These are phyloP conservation scores for Gobionotothen gibberifrons DNA, from an alignment of 2,797 vertebrate species.

Conservation along the genomic window DNA sequence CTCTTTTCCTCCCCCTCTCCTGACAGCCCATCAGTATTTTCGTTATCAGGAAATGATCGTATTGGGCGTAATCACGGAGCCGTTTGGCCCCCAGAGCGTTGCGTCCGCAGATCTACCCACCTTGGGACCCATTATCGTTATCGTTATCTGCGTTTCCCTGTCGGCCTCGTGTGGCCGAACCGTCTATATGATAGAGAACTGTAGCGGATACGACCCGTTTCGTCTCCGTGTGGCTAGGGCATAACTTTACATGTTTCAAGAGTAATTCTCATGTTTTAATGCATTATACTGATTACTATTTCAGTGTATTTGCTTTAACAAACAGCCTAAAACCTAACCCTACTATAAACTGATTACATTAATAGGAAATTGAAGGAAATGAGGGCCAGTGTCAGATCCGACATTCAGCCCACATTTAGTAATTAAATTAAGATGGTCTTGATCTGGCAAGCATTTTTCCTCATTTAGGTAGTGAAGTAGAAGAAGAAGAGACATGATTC, in stretches of 20 bases:
- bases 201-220: neutral
- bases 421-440: neutral
- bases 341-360: neutral
- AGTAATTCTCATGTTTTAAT: slow-evolving; percentile 7
- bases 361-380: neutral
- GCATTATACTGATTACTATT: neutral
- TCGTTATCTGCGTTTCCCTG: no score
- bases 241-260: neutral
- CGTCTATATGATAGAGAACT: no score
- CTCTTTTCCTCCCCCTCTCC: no score
- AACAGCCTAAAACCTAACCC: neutral
- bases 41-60: no score
- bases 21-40: no score
- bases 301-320: neutral
- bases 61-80: no score
- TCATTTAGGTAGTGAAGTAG: slow-evolving; percentile 4
- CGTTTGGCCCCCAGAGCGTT: no score
- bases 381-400: neutral
- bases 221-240: no score
- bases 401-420: slow-evolving; percentile 9
- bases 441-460: neutral
- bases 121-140: no score
- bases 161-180: no score
- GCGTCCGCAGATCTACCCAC: no score
- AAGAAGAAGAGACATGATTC: neutral